A percentile compares a stretch with the other conserved stretches of the same genome.
Evolutionary conservation across 2,797 vertebrate genomes (phyloP).

Genomic region (Nasua narica): DNA sequence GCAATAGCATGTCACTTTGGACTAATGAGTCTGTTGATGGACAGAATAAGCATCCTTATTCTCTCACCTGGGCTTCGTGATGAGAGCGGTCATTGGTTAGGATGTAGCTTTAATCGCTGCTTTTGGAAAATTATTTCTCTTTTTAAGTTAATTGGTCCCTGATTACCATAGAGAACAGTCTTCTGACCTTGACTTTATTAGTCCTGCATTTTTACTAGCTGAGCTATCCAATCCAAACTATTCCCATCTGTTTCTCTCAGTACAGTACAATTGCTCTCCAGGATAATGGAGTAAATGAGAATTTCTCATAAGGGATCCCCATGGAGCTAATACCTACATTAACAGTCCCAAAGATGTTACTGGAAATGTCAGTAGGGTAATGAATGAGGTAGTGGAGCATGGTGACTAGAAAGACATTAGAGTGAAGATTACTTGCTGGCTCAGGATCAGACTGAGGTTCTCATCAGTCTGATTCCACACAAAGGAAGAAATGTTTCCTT

Average conservation of each 20-base stretch:
- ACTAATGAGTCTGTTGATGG: background rate
- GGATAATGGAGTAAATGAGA: conserved; percentile 44
- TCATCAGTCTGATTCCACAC: background rate
- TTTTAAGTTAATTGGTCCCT: conserved; percentile 21
- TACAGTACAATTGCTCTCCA: conserved; percentile 1
- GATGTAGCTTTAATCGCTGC: background rate
- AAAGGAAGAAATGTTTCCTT: background rate
- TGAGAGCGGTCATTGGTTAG: background rate
- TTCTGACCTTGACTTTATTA: conserved; percentile 61
- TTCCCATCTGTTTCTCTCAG: conserved; percentile 50
- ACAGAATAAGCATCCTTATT: background rate
- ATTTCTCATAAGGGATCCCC: conserved; percentile 16
- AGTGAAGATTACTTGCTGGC: background rate
- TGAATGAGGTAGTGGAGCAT: background rate
- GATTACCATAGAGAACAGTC: background rate
- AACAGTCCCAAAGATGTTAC: background rate
- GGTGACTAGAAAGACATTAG: background rate
- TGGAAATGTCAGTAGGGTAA: conserved; percentile 3
- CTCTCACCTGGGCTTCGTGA: background rate
- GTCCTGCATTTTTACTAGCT: conserved; percentile 48
- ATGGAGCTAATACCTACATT: background rate
- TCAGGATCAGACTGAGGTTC: background rate
- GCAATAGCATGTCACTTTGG: background rate
- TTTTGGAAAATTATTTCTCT: conserved; percentile 44
- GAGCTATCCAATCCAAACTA: conserved; percentile 22